Evolutionary conservation across 2,797 vertebrate genomes (phyloP).

Genomic region (Enteromius fasciolatus): DNA sequence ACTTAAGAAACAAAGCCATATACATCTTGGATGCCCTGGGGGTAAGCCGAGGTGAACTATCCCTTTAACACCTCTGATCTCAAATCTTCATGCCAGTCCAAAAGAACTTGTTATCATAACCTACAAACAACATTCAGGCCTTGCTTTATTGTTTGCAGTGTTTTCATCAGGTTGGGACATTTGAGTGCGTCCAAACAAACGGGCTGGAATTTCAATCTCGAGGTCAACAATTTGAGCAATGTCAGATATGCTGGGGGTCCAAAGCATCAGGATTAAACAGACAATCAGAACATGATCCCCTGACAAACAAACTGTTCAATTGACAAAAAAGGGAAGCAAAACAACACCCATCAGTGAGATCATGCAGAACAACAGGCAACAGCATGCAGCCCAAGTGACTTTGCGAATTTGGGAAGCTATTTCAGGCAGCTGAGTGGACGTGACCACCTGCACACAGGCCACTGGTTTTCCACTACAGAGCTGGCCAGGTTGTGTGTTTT

Average conservation of each 20-base stretch:
- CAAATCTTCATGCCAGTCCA: constrained; percentile 60
- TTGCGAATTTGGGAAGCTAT: constrained; percentile 66
- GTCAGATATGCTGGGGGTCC: constrained; percentile 75
- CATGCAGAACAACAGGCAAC: constrained; percentile 71
- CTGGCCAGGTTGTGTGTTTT: not conserved
- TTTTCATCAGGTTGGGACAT: constrained; percentile 68
- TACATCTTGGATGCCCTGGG: too few relatives aligned
- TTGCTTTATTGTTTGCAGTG: constrained; percentile 66
- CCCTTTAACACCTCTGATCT: too few relatives aligned
- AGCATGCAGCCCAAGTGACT: constrained; percentile 65
- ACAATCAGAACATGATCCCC: constrained; percentile 76
- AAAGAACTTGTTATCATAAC: constrained; percentile 48
- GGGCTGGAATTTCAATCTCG: constrained; percentile 68
- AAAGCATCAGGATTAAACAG: constrained; percentile 73
- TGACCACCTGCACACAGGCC: constrained; percentile 48
- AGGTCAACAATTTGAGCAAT: constrained; percentile 79
- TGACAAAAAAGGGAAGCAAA: constrained; percentile 70
- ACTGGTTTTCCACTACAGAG: constrained; percentile 7
- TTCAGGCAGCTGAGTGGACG: constrained; percentile 64
- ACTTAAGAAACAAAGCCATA: too few relatives aligned
- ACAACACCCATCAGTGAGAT: constrained; percentile 73
- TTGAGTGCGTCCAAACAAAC: constrained; percentile 56
- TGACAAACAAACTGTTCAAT: constrained; percentile 74
- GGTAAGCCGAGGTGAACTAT: too few relatives aligned
- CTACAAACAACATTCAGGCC: constrained; percentile 71